Evolutionary conservation across 2,113 vertebrate genomes (phyloP), one percentile per base, ranked within the genome.

Genomic region (Leptosomus discolor): DNA sequence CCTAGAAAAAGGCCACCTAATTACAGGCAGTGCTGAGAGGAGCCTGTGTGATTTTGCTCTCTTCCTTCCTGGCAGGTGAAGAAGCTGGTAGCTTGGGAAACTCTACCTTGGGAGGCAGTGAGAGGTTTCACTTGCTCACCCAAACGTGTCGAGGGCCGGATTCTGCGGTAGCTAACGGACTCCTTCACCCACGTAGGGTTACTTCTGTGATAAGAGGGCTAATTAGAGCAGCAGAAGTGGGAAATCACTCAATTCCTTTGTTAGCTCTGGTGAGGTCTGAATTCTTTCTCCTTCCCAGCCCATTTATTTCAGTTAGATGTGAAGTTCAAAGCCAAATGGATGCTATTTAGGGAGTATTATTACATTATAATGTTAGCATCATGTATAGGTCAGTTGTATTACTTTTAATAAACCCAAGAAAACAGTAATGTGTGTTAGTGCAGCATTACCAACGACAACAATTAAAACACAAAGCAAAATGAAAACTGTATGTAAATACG

Each of bases 371-470:
- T 34, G 36, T 85, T 92, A 92, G 22, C 7, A 0, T 84, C 95
- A 82, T 50, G 45, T 85, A 60, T 94, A 82, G 94, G 93, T 95
- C 87, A 83, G 43, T 92, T 96, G 92, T 94, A 93, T 81, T 70
- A 86, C 73, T 83, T 96, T 93, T 92, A 89, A 93, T 92, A 94
- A 92, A 85, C 26, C 46, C 57, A 76, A 73, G 78, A 90, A 94
- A 80, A 32, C 68, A 76, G 41, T 46, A 75, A 78, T 20, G 53
- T 68, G 45, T 75, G 69, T 81, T 79, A 93, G n/a, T 29, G 56
- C 39, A 77, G 15, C 58, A 63, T 58, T 93, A 80, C 50, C 85
- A 41, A 12, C 41, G 91, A n/a, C 58, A 80, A 37, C 90, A 86
- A 95, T 90, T 90, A 96, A 89, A 95, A 81, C 37, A 87, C 54